Percentiles rank a stretch among this genome's conserved stretches.
phyloP scores from a whole-genome alignment of 1,140 invertebrate species.

The Neomicropteryx cornuta region DNA sequence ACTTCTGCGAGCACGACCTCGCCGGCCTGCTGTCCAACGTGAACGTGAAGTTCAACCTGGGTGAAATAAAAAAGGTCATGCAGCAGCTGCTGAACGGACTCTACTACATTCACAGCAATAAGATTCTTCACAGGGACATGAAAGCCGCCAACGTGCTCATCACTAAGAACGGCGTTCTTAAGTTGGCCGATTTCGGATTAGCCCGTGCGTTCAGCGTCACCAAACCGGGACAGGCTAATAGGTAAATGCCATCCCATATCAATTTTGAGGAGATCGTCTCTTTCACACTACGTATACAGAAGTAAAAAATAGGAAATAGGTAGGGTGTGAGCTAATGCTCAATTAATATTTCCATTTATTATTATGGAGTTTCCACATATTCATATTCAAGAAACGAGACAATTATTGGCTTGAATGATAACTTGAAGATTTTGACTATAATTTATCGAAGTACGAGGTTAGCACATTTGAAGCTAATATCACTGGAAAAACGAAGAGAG shows the following conservation, averaged over 20 bases:
- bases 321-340: too few species aligned
- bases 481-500: too few species aligned
- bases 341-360: too few species aligned
- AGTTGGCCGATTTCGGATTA: constrained; percentile 88
- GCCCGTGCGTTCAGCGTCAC: constrained; percentile 85
- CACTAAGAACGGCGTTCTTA: constrained; percentile 90
- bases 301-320: too few species aligned
- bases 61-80: constrained; percentile 98
- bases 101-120: constrained; percentile 96
- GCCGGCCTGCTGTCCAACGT: constrained; percentile 93
- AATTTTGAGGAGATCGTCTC: too few species aligned
- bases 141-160: constrained; percentile 99
- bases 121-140: constrained; percentile 94
- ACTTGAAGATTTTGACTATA: not conserved
- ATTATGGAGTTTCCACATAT: too few species aligned
- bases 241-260: too few species aligned
- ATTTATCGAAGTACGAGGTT: not conserved
- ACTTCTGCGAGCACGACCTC: constrained; percentile 98
- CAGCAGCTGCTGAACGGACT: constrained; percentile 94
- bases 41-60: constrained; percentile 92
- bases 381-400: too few species aligned
- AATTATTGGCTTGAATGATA: not conserved
- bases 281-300: too few species aligned
- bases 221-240: constrained; percentile 76
- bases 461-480: too few species aligned